These are phyloP conservation scores for Oscheius onirici DNA, from an alignment of 2,888 invertebrate species.

Conservation along the genomic window DNA sequence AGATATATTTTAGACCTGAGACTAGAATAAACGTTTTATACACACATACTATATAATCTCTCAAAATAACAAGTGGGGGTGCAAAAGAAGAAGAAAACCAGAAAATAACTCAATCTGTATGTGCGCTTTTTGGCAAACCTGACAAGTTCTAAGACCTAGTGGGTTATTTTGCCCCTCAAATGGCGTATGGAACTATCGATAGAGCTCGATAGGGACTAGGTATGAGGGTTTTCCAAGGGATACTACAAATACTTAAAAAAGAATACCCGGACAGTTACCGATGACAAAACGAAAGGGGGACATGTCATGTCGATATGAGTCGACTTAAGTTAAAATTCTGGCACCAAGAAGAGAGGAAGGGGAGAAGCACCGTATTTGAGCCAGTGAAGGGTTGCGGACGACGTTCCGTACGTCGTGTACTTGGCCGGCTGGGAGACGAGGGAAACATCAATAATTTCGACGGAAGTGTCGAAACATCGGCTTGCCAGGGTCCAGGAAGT, in stretches of 20 bases:
- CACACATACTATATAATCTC: slow-evolving; percentile 16
- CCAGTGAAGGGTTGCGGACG: slow-evolving; percentile 36
- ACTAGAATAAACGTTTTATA: slow-evolving; percentile 17
- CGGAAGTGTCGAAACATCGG: slow-evolving; percentile 39
- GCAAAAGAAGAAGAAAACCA: slow-evolving; percentile 6
- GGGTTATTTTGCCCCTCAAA: slow-evolving; percentile 4
- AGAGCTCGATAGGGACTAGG: slow-evolving; percentile 20
- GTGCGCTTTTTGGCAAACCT: slow-evolving; percentile 16
- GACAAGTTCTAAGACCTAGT: slow-evolving; percentile 18
- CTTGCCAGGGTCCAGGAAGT: slow-evolving; percentile 44
- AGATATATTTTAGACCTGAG: slow-evolving; percentile 8
- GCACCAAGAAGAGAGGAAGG: slow-evolving; percentile 46
- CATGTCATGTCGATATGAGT: slow-evolving; percentile 31
- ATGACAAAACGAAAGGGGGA: neutral
- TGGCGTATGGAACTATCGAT: slow-evolving; percentile 15
- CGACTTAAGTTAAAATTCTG: slow-evolving; percentile 39
- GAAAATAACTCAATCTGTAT: neutral
- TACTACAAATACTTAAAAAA: slow-evolving; percentile 17
- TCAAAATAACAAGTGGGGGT: slow-evolving; percentile 10
- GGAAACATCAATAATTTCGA: slow-evolving; percentile 44
- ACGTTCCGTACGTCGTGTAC: neutral
- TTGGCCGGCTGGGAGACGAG: slow-evolving; percentile 35
- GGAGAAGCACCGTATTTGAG: slow-evolving; percentile 42
- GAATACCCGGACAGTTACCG: slow-evolving; percentile 25
- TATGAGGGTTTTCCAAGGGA: neutral